Conservation (phyloP, 1,140 invertebrate species). For the Linepithema humile region DNA sequence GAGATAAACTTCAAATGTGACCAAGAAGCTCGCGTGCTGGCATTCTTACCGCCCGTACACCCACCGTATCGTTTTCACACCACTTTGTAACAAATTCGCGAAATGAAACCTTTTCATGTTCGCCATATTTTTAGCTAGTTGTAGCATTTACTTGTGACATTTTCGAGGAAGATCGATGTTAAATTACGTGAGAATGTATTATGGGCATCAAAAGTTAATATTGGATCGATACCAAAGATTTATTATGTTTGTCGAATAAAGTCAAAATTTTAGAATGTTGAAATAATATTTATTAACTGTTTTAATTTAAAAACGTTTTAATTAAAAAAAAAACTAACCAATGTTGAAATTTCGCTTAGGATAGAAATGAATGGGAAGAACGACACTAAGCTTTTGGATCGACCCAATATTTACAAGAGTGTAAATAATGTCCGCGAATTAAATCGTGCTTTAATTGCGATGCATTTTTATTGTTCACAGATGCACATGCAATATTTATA, state of each 20-base stretch:
- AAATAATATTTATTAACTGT: not conserved
- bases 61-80: not conserved
- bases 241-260: not conserved
- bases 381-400: not conserved
- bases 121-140: constrained; percentile 47
- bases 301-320: too few relatives aligned
- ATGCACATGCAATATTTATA: constrained; percentile 43
- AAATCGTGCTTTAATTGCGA: constrained; percentile 1
- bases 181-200: constrained; percentile 25
- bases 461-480: constrained; percentile 51
- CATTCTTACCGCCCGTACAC: not conserved
- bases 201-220: constrained; percentile 22
- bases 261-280: not conserved
- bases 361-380: not conserved
- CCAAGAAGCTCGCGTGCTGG: not conserved
- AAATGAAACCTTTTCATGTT: constrained; percentile 42
- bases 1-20: constrained; percentile 1
- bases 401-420: constrained; percentile 15
- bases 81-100: constrained; percentile 12
- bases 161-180: constrained; percentile 11
- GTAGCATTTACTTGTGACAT: constrained; percentile 4
- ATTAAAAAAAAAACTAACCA: too few relatives aligned
- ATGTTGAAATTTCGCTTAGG: not conserved
- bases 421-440: constrained; percentile 29
- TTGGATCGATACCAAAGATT: constrained; percentile 3